A percentile compares a stretch with the other conserved stretches of the same genome.
Evolutionary conservation across 1,140 invertebrate genomes (phyloP).

Genomic region (Dendroctonus valens): DNA sequence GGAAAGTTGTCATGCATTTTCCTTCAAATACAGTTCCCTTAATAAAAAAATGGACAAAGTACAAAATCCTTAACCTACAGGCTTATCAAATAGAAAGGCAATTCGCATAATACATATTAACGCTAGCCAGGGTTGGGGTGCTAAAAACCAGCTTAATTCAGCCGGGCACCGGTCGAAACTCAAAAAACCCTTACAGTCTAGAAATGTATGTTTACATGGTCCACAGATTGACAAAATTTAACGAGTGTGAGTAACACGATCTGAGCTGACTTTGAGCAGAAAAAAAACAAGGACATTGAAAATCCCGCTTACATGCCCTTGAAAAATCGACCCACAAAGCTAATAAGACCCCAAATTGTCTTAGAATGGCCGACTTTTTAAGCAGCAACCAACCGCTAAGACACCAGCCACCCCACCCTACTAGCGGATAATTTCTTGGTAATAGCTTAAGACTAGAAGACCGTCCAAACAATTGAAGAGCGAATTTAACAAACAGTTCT

Average conservation of each 20-base stretch:
- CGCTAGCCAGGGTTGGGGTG: constrained; percentile 3
- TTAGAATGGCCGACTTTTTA: constrained; percentile 49
- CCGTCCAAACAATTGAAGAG: not conserved
- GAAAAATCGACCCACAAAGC: constrained; percentile 48
- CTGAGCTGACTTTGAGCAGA: no score
- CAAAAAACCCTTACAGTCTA: not conserved
- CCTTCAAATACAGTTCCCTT: constrained; percentile 35
- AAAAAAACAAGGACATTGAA: no score
- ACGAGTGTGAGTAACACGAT: no score
- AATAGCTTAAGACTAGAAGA: not conserved
- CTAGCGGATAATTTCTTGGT: constrained; percentile 4
- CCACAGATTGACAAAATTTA: not conserved
- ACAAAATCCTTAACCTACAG: constrained; percentile 36
- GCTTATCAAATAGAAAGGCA: constrained; percentile 30
- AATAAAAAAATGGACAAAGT: constrained; percentile 40
- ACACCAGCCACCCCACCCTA: constrained; percentile 13
- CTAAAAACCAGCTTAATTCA: not conserved
- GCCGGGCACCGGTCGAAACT: not conserved
- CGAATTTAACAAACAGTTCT: not conserved
- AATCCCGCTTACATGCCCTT: constrained; percentile 7
- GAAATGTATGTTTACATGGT: constrained; percentile 2
- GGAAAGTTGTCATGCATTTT: constrained; percentile 40
- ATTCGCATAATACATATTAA: constrained; percentile 10
- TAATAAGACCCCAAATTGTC: constrained; percentile 47
- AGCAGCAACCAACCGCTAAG: constrained; percentile 7